phyloP scores from a whole-genome alignment of 2,888 invertebrate genomes.

The Hirudinaria manillensis region DNA sequence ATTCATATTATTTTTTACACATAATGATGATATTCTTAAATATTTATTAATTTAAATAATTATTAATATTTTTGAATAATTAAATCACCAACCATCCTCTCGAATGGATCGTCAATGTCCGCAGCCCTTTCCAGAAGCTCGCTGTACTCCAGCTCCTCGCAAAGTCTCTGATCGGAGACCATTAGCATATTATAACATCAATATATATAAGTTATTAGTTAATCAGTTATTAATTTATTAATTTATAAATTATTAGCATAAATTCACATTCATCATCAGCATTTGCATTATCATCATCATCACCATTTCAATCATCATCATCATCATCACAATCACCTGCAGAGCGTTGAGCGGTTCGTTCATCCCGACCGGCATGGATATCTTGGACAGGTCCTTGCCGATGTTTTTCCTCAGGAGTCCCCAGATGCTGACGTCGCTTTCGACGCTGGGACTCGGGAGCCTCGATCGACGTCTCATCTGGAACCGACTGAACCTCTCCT shows the following conservation, averaged over 20 bases:
- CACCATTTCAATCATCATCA: neutral
- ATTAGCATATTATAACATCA: neutral
- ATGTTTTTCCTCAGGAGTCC: conserved; percentile 70
- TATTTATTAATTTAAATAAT: neutral
- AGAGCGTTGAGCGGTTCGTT: conserved; percentile 77
- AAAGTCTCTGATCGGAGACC: conserved; percentile 28
- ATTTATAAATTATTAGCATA: too few species aligned
- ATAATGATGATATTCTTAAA: too few species aligned
- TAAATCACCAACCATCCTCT: conserved; percentile 62
- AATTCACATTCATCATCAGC: too few species aligned
- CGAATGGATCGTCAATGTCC: conserved; percentile 63
- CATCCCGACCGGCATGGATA: conserved; percentile 78
- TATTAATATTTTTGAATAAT: neutral
- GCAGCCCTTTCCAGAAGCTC: conserved; percentile 73
- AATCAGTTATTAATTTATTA: too few species aligned
- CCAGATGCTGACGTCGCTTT: conserved; percentile 65
- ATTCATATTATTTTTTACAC: too few species aligned
- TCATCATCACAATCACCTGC: conserved; percentile 58
- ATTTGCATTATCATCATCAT: too few species aligned
- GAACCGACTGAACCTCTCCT: conserved; percentile 35
- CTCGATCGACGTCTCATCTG: conserved; percentile 63
- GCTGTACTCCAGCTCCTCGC: conserved; percentile 72
- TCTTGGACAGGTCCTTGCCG: conserved; percentile 76
- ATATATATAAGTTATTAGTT: neutral
- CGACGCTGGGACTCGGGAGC: conserved; percentile 68